Conservation (phyloP, 2,113 vertebrate genomes). For the Meriones unguiculatus region DNA sequence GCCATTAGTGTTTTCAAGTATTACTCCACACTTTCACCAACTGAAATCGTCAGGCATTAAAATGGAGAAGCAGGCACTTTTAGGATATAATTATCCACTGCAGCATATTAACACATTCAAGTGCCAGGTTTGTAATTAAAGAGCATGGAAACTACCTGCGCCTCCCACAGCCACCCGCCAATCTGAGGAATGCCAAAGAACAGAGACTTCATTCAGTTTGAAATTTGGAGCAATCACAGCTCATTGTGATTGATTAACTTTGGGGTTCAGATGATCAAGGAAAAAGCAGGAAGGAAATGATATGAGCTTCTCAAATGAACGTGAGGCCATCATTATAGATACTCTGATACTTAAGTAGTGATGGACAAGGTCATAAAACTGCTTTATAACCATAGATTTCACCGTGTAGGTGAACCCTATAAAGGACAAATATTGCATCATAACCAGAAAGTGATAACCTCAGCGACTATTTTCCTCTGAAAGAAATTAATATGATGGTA, state of each 20-base stretch:
- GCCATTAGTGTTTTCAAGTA: constrained; percentile 61
- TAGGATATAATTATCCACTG: constrained; percentile 65
- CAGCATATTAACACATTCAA: constrained; percentile 71
- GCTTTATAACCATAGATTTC: not conserved
- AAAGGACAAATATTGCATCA: not conserved
- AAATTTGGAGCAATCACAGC: constrained; percentile 9
- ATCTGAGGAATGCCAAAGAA: constrained; percentile 48
- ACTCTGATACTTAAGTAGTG: not conserved
- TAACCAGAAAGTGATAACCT: not conserved
- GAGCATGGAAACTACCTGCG: constrained; percentile 24
- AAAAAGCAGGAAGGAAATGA: not conserved
- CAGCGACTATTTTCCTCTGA: not conserved
- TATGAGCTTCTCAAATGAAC: not conserved
- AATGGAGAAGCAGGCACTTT: constrained; percentile 51
- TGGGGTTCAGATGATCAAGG: not conserved
- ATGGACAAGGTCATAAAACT: not conserved
- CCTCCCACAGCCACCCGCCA: constrained; percentile 50
- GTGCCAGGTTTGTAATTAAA: constrained; percentile 73
- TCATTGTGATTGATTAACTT: constrained; percentile 31
- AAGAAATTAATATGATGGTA: constrained; percentile 2
- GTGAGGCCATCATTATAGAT: not conserved
- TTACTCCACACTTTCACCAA: constrained; percentile 51
- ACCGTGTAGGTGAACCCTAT: not conserved
- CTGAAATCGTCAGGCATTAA: constrained; percentile 57
- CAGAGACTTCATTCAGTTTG: constrained; percentile 43